Conservation (phyloP, 2,888 invertebrate genomes). For the Pseudococcus jackbeardsleyi region DNA sequence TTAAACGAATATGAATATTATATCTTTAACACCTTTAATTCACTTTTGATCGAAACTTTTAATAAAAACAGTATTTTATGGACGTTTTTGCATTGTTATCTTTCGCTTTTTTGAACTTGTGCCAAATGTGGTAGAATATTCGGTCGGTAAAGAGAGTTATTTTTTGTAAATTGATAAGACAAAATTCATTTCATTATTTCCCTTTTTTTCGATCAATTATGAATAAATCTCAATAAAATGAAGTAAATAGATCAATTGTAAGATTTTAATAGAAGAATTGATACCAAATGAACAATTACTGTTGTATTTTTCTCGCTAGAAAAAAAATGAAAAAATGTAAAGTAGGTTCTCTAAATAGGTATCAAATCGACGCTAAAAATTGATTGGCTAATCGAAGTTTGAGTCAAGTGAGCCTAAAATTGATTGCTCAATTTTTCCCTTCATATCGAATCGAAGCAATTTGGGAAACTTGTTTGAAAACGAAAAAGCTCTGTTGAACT, state of each 20-base stretch:
- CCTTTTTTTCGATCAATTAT: background rate
- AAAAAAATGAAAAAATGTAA: background rate
- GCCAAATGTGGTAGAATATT: background rate
- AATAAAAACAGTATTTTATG: background rate
- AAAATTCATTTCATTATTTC: background rate
- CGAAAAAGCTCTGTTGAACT: constrained; percentile 12
- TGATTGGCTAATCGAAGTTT: constrained; percentile 33
- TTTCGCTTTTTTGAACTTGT: background rate
- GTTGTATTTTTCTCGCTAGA: background rate
- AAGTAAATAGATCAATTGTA: background rate
- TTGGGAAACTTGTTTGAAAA: background rate
- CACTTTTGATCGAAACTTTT: background rate
- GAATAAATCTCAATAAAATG: background rate
- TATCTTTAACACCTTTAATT: background rate
- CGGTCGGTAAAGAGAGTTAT: background rate
- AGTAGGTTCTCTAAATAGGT: constrained; percentile 4
- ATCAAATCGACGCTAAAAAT: background rate
- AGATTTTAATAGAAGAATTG: background rate
- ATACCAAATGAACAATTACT: background rate
- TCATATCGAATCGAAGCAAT: constrained; percentile 25
- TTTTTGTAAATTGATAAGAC: background rate
- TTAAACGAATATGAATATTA: background rate
- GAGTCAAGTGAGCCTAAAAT: constrained; percentile 10
- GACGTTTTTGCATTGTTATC: background rate
- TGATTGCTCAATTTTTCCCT: constrained; percentile 31